Evolutionary conservation across 2,797 vertebrate genomes (phyloP), one percentile per base, ranked within the genome.

Genomic region (Chelonia mydas): DNA sequence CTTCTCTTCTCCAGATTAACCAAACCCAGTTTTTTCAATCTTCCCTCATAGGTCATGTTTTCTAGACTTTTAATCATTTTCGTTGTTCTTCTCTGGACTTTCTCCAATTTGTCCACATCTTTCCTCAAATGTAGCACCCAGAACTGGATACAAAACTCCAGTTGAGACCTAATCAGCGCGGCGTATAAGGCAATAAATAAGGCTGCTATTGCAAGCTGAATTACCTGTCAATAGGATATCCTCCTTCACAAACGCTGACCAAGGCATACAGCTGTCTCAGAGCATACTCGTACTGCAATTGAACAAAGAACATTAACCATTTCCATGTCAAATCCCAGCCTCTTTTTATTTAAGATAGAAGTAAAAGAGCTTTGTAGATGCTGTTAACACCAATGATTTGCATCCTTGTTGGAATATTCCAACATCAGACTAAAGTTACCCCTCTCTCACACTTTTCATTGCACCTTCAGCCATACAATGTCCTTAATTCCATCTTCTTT

Each of bases 201-300:
- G 37, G 47, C 50, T 17, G 17, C 23, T 2, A 49, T 74, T 49
- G 25, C 6, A 47, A 47, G 23, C n/a, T 5, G 65, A 51, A 3
- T 96, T 98, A 99, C 99, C 99, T 99, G 90, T 98, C 97, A 51
- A 96, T 82, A 2, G 98, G 86, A 85, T 99, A 99, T 72, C 98
- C 98, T 84, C 93, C 96, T 97, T 99, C 99, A 95, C 99, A 99
- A 91, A 99, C 96, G 91, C 99, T 99, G 96, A 99, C 99, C 97
- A 99, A 98, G 84, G 98, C 98, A 5, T 99, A 99, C 84, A 99
- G 97, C 54, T 99, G 98, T 94, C 99, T 98, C 97, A 99, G 96
- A 4, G 99, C 99, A 27, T 99, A 99, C 90, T 99, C 99, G 10
- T 98, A 99, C 99, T 99, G 98, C 90, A 99, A 99, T 78, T 90